Conservation (phyloP, 2,113 vertebrate species). For the Reinhardtius hippoglossoides region DNA sequence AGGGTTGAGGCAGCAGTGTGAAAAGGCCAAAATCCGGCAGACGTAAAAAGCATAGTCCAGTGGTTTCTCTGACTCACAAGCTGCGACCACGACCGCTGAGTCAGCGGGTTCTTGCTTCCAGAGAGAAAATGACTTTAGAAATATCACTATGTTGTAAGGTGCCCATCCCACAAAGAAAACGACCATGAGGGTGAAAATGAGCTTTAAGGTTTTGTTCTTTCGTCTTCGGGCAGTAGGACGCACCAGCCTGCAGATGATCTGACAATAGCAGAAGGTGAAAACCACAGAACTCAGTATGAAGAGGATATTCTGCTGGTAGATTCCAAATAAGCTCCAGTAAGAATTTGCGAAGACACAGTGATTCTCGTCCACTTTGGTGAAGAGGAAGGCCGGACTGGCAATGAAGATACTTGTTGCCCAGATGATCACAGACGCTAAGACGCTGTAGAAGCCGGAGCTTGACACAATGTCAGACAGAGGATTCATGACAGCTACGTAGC, state of each 20-base stretch:
- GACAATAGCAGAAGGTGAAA: constrained; percentile 87
- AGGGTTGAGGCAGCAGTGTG: constrained; percentile 94
- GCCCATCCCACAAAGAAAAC: constrained; percentile 93
- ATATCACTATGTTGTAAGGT: constrained; percentile 89
- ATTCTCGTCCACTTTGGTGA: constrained; percentile 26
- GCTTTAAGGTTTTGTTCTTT: constrained; percentile 87
- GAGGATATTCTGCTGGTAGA: constrained; percentile 85
- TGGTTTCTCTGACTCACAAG: constrained; percentile 13
- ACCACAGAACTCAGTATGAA: constrained; percentile 84
- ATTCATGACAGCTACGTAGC: constrained; percentile 87
- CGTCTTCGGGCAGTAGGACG: constrained; percentile 81
- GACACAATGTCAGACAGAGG: constrained; percentile 84
- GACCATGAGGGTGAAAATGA: constrained; percentile 89
- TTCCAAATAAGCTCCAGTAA: constrained; percentile 66
- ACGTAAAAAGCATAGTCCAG: constrained; percentile 78
- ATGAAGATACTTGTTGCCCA: constrained; percentile 84
- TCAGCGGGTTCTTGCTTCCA: rapidly evolving
- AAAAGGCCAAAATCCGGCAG: constrained; percentile 87
- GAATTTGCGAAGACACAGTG: constrained; percentile 71
- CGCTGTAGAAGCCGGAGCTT: constrained; percentile 60
- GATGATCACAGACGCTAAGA: constrained; percentile 71
- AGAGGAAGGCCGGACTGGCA: constrained; percentile 81
- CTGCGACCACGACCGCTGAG: rapidly evolving
- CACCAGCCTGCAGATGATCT: constrained; percentile 86
- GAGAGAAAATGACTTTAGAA: constrained; percentile 75